Base-by-base conservation (phyloP, 1,140 invertebrate genomes). In the Drosophila punjabiensis region DNA sequence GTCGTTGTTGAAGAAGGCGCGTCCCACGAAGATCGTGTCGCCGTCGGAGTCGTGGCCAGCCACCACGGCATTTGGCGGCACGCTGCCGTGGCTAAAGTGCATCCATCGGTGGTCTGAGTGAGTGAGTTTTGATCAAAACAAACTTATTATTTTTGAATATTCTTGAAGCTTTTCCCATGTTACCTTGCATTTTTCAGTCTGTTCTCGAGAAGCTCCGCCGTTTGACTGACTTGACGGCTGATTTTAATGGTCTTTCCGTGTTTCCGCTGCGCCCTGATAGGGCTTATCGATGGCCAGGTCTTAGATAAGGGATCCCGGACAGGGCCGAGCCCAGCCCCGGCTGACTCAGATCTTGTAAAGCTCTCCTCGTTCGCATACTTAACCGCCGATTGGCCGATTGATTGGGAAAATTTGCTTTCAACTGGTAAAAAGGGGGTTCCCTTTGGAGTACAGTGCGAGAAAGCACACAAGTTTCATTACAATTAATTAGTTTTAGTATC, bases 31-130 rank as follows among this genome's bases (percentile, higher is more conserved):
- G 58, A 98, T 96, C 33, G 94, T 93, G 2, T 94, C 94, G 13
- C 96, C 96, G 77, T 97, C 96, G 6, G 93, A 81, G 80, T 98
- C 97, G 6, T 94, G 93, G 10, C 97, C 97, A 9, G 96, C 97
- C 6, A 92, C 81, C 9, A 97, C 94, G 8, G 96, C 96, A 13
- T 94, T 93, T 2, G 79, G 61, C 30, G 93, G 93, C 43, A 93
- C 53, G 39, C 41, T 52, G 52, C 87, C 91, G 35, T 82, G 30
- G 41, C 82, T 89, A 59, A 68, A 90, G 55, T 78, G 76, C 52
- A 80, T 56, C 91, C 91, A 92, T 43, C 39, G 74, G 61, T 90
- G 84, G 52, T 79, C 90, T 89, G 68, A 32, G 68, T 53, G 41
- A 11, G 48, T 16, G 13, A 24, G n/a, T 14, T 14, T 24, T 47